Base-by-base conservation (phyloP, 2,888 invertebrate genomes). In the Choreutis nemorana region DNA sequence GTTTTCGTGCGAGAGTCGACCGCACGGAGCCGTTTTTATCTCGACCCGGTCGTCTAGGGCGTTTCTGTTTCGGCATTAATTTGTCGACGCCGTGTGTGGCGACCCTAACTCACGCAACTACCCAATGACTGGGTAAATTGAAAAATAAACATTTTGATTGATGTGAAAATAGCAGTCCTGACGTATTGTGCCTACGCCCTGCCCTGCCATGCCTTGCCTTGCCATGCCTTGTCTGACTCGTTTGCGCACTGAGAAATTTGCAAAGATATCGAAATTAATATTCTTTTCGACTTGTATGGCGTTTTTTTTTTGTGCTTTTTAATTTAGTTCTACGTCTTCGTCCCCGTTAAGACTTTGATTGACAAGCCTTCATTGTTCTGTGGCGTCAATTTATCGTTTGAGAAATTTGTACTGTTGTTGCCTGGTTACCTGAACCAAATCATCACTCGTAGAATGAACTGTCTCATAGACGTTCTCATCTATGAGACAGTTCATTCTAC, bases 61-160 rank as follows among this genome's bases (percentile, higher is more conserved):
- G 49, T 40, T 41, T 8, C 42, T 44, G 24, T 33, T 31, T 41
- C 44, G 44, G 43, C 50, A 44, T 49, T 72, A 75, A 77, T 61
- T 55, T 72, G 77, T 66, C 64, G 65, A 39, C 73, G 56, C 56
- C 50, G 72, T 77, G 77, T 77, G 77, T 73, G 77, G 77, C 65
- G 65, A 58, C 77, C 75, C 73, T 77, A 65, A 67, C 61, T 75
- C 72, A 72, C 44, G 46, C 46, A 50, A 37, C 36, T 31, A 35
- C 45, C 55, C 64, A 61, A 58, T 71, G 71, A 70, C 67, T 65
- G 67, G 57, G 53, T 53, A 63, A 72, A 73, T 75, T 75, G 77
- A 75, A 75, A 77, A 77, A 77, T 75, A 77, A 77, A 77, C 75
- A 75, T 53, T 41, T 55, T 67, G 71, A 68, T 60, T 64, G 73